Base-by-base conservation (phyloP, 2,797 vertebrate species). In the Halcyon chelicuti region DNA sequence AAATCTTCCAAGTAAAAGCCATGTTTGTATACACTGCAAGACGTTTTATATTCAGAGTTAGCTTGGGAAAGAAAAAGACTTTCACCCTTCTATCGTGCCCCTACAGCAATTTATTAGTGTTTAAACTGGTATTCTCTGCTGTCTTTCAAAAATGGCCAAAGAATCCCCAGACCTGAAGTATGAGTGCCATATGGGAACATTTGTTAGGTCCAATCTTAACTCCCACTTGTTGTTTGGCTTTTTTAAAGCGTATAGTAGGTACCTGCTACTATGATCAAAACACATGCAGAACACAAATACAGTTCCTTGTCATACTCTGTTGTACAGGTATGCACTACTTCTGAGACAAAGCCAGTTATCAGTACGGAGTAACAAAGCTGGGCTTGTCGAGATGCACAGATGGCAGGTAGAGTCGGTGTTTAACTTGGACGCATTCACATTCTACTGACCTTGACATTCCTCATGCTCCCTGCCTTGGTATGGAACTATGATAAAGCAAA, bases 281-380 rank as follows among this genome's bases (percentile, higher is more conserved):
- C 37, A 83, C 93, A 90, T 72, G 90, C 76, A 95, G 79, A 78
- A 81, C 66, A 68, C 42, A 84, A 79, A 44, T 15, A 39, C 33
- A 57, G 22, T 66, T 75, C 42, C 74, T 23, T 66, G 67, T 49
- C 70, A 51, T 44, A 35, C 31, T 88, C 52, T 62, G 0, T 68
- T 47, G 67, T 8, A 70, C 68, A 91, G 47, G 61, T 77, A 28
- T 25, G 54, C 51, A 44, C 68, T 91, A 94, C 94, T 94, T 93
- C 73, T 87, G 92, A 95, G 86, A 94, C 92, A 96, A 88, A 83
- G 76, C 86, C 94, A 92, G 60, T 80, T 85, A 91, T 8, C 5
- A 12, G 71, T 51, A 71, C 80, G 81, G 55, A 90, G 39, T 39
- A 93, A 94, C 78, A 61, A 66, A 93, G 70, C 57, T 62, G 88